Evolutionary conservation across 2,113 vertebrate species (phyloP).

Genomic region (Fulica atra): DNA sequence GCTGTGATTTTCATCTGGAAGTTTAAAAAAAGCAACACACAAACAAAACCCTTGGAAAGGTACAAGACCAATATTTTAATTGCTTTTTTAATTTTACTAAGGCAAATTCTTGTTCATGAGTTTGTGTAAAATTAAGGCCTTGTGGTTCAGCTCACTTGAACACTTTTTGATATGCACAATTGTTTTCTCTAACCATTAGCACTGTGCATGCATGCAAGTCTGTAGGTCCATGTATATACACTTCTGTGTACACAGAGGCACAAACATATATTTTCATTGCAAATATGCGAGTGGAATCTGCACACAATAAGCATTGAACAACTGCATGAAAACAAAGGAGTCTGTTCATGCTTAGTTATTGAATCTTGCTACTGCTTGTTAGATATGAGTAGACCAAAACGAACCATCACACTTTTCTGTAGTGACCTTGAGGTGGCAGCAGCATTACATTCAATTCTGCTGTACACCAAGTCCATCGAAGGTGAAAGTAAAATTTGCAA

Average conservation of each 20-base stretch:
- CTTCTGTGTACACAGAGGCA: neutral
- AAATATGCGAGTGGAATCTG: neutral
- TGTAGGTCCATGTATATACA: neutral
- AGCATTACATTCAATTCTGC: slow-evolving; percentile 72
- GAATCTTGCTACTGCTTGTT: neutral
- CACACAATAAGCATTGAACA: neutral
- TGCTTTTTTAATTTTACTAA: neutral
- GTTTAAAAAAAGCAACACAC: neutral
- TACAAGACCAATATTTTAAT: neutral
- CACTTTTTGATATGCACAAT: neutral
- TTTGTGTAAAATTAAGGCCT: neutral
- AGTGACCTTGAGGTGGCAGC: slow-evolving; percentile 84
- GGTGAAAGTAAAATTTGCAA: slow-evolving; percentile 68
- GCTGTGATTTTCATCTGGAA: neutral
- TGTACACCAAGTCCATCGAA: slow-evolving; percentile 58
- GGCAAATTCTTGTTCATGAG: neutral
- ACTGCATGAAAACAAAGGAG: neutral
- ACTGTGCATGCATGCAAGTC: neutral
- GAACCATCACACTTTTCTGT: slow-evolving; percentile 60
- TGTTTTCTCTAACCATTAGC: neutral
- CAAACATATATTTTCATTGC: neutral
- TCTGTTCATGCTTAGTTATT: neutral
- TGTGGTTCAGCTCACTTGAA: neutral
- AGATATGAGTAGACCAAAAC: neutral
- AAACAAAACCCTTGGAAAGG: neutral